Evolutionary conservation across 1,140 invertebrate species (phyloP).

Genomic region (Uloborus diversus): DNA sequence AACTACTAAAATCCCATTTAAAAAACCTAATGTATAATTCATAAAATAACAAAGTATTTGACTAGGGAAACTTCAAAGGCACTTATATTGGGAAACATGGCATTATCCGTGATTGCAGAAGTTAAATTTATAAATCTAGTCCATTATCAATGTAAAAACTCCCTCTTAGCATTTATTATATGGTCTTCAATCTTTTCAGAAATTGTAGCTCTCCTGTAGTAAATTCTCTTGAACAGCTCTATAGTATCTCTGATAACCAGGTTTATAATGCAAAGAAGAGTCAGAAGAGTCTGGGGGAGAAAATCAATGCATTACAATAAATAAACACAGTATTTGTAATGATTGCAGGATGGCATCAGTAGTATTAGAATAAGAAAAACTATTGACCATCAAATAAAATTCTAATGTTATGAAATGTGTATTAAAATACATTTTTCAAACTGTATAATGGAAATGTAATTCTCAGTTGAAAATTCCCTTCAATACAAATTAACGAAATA

Average conservation of each 20-base stretch:
- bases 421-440: background rate
- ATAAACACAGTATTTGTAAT: background rate
- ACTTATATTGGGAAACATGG: too few species aligned
- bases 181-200: too few species aligned
- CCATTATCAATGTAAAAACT: too few species aligned
- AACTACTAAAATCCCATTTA: too few species aligned
- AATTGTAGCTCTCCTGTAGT: too few species aligned
- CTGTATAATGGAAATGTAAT: background rate
- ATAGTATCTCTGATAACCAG: conserved; percentile 43
- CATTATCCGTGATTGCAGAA: too few species aligned
- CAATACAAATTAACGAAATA: too few species aligned
- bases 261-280: conserved; percentile 45
- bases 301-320: background rate
- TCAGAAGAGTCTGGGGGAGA: conserved; percentile 45
- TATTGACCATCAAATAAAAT: background rate
- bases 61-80: too few species aligned
- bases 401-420: background rate
- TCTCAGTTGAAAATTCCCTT: background rate
- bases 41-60: too few species aligned
- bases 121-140: too few species aligned
- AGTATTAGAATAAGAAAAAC: background rate
- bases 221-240: background rate
- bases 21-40: too few species aligned
- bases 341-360: background rate
- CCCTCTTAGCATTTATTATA: too few species aligned